These are phyloP conservation scores for Spea multiplicata DNA, from an alignment of 2,113 vertebrate genomes.

Conservation along the genomic window DNA sequence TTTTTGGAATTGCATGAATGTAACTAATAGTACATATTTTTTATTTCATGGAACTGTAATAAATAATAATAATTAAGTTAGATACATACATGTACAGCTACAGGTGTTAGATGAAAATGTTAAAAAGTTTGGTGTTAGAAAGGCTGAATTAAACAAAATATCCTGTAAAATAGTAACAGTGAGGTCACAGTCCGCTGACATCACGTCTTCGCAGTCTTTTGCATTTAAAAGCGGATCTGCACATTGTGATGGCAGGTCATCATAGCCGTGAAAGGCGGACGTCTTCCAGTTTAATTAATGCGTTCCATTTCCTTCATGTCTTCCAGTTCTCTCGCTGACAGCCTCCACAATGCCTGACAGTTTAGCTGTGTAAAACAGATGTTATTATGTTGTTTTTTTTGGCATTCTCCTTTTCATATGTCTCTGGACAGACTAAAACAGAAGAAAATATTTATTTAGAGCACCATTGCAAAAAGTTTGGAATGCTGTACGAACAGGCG, in stretches of 20 bases:
- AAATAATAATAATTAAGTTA: too few species aligned
- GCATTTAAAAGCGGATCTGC: background rate
- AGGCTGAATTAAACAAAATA: background rate
- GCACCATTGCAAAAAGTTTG: background rate
- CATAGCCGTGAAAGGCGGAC: constrained; percentile 16
- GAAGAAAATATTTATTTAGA: background rate
- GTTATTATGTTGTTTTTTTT: constrained; percentile 41
- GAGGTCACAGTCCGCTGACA: constrained; percentile 9
- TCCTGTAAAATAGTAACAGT: too few species aligned
- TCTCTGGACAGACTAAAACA: constrained; percentile 4
- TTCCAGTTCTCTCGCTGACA: constrained; percentile 32
- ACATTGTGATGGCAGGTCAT: constrained; percentile 8
- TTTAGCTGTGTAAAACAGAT: constrained; percentile 43
- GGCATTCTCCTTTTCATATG: constrained; percentile 36
- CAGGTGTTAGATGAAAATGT: too few species aligned
- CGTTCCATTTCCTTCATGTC: constrained; percentile 25
- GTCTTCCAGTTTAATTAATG: constrained; percentile 43
- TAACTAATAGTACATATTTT: too few species aligned
- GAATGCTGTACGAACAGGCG: background rate
- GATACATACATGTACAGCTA: too few species aligned
- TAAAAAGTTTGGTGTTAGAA: too few species aligned
- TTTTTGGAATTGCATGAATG: too few species aligned
- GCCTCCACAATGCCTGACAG: constrained; percentile 37
- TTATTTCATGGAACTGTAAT: too few species aligned
- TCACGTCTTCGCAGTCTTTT: background rate